Conservation (phyloP, 2,113 vertebrate genomes). For the Mixornis gularis region DNA sequence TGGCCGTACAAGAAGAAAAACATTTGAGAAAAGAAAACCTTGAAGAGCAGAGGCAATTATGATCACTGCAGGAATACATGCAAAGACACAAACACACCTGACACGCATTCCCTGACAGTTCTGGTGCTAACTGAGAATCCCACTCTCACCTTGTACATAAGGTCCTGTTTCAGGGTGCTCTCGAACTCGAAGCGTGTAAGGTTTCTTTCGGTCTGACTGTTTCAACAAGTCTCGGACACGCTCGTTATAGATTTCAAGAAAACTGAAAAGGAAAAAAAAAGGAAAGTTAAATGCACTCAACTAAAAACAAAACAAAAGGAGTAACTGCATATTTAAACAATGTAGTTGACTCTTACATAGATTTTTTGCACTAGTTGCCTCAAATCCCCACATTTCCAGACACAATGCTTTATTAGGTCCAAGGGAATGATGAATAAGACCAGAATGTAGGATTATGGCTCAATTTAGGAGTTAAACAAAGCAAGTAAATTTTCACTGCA, state of each 20-base stretch:
- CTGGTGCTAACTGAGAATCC: not conserved
- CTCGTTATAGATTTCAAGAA: constrained; percentile 98
- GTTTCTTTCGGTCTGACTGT: constrained; percentile 79
- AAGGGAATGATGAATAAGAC: not conserved
- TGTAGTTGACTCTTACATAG: not conserved
- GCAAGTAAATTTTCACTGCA: not conserved
- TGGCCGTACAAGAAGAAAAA: not conserved
- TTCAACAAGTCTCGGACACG: constrained; percentile 88
- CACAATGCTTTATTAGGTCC: not conserved
- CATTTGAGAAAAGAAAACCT: not conserved
- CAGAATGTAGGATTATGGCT: not conserved
- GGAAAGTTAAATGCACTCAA: not conserved
- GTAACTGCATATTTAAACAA: not conserved
- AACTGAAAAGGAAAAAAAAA: constrained; percentile 67
- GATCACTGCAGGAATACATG: not conserved
- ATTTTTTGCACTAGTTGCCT: not conserved
- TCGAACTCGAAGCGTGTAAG: constrained; percentile 69
- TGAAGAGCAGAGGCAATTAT: not conserved
- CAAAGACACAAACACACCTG: not conserved
- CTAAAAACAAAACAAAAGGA: not conserved
- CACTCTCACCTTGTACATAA: constrained; percentile 88
- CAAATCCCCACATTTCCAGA: not conserved
- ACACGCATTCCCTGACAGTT: not conserved
- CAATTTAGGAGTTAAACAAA: not conserved
- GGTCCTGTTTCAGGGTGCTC: constrained; percentile 88